Percentiles rank a stretch among this genome's conserved stretches.
Conservation (phyloP, 2,113 vertebrate species). For the Rhizomys pruinosus region DNA sequence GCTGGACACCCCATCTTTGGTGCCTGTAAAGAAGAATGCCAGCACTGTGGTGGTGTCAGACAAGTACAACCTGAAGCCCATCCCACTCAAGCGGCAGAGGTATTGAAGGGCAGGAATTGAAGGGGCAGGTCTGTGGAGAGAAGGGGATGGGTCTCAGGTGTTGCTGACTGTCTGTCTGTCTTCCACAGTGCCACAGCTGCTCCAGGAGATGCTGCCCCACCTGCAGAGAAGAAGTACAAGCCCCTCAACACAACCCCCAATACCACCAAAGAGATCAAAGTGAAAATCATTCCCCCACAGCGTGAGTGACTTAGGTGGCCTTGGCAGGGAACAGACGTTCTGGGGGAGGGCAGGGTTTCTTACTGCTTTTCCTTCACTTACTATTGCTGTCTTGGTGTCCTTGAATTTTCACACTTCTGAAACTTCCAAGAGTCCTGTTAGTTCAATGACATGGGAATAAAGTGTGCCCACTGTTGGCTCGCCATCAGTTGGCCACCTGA, state of each 20-base stretch:
- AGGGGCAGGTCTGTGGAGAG: not conserved
- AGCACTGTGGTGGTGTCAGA: conserved; percentile 87
- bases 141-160: not conserved
- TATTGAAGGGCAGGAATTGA: conserved; percentile 54
- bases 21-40: conserved; percentile 89
- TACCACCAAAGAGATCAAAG: conserved; percentile 96
- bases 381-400: not conserved
- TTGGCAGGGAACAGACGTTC: not conserved
- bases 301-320: conserved; percentile 86
- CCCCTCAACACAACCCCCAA: conserved; percentile 95
- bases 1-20: conserved; percentile 90
- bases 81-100: conserved; percentile 94
- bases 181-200: conserved; percentile 72
- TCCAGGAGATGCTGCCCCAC: conserved; percentile 82
- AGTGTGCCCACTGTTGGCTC: not conserved
- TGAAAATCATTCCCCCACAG: conserved; percentile 96
- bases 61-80: conserved; percentile 96
- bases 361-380: not conserved
- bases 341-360: not conserved
- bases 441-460: not conserved
- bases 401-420: not conserved
- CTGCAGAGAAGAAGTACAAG: conserved; percentile 97
- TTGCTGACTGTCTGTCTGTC: not conserved
- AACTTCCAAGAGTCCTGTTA: not conserved
- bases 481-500: no score